Base-by-base conservation (phyloP, 2,113 vertebrate species). In the Mustela nigripes region DNA sequence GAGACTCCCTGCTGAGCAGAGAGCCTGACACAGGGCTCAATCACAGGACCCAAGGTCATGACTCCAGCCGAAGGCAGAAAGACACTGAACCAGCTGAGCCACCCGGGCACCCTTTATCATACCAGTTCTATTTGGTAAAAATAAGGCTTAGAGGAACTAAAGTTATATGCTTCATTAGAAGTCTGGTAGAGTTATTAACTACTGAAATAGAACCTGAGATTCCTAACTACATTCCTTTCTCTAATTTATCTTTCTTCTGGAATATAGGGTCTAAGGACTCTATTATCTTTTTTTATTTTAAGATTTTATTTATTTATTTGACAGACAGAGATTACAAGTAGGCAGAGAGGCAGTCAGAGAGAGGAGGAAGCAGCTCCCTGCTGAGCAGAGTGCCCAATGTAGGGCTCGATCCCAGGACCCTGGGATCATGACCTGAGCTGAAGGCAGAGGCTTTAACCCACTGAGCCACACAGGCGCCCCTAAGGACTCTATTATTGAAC, bases 71-170 rank as follows among this genome's bases (percentile, higher is more conserved):
- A 69, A 69, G 67, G 67, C 67, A 69, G 67, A 67, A 11, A 67
- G 15, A 69, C 33, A 7, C 33, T n/a, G 4, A 19, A 69, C 33
- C 33, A 0, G 19, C 67, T 69, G 67, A 36, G 7, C 33, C 33
- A 19, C 33, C 33, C 33, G 2, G 33, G 33, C 3, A 6, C 7
- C 33, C 33, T 48, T 95, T 81, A 86, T 73, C 58, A 92, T 45
- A 76, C 42, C 73, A 76, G 6, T 84, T 92, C 67, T 90, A 60
- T 73, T 24, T 90, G 39, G 28, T 92, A 97, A 95, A 93, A 97
- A 91, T 45, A 76, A 85, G 18, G 11, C 36, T 91, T 82, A 78
- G 62, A 71, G 69, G 88, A 89, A 90, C 86, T 81, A 42, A 58
- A 74, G 60, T 83, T 85, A 39, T 69, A 63, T 92, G 31, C 11